Evolutionary conservation across 2,113 vertebrate species (phyloP).

Genomic region (Oreocharis arfaki): DNA sequence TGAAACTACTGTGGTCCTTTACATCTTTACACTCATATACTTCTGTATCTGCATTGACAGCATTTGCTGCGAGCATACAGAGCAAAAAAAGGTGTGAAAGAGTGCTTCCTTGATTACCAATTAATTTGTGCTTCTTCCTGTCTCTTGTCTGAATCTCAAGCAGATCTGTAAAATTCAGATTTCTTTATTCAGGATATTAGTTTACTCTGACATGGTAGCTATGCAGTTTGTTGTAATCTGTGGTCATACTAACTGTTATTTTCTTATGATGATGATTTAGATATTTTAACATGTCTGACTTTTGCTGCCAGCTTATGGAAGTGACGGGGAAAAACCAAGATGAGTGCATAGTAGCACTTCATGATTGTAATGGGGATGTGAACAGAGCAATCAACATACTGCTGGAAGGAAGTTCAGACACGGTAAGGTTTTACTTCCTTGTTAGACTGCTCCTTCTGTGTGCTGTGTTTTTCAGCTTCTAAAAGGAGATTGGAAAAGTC

Average conservation of each 20-base stretch:
- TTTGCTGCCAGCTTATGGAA: conserved; percentile 86
- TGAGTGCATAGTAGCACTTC: conserved; percentile 7
- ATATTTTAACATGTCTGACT: conserved; percentile 13
- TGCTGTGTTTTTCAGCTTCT: background rate
- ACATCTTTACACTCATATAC: background rate
- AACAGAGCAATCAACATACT: conserved; percentile 90
- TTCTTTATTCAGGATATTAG: background rate
- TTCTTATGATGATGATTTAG: background rate
- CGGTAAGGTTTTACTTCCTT: background rate
- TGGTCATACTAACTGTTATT: background rate
- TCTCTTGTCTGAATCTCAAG: background rate
- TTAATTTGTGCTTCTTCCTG: background rate
- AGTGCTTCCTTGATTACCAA: background rate
- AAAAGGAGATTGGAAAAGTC: background rate
- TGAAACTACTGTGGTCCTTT: background rate
- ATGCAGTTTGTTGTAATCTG: background rate
- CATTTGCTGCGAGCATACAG: background rate
- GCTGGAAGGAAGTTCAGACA: conserved; percentile 21
- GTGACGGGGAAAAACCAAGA: conserved; percentile 91
- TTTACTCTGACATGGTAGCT: background rate
- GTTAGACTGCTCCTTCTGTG: background rate
- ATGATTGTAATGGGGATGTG: conserved; percentile 55
- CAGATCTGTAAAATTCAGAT: background rate
- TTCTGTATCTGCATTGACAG: background rate
- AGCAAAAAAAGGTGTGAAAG: background rate